Percentiles rank a stretch among this genome's conserved stretches.
phyloP scores from a whole-genome alignment of 2,888 invertebrate species.

The Yponomeuta evonymella region DNA sequence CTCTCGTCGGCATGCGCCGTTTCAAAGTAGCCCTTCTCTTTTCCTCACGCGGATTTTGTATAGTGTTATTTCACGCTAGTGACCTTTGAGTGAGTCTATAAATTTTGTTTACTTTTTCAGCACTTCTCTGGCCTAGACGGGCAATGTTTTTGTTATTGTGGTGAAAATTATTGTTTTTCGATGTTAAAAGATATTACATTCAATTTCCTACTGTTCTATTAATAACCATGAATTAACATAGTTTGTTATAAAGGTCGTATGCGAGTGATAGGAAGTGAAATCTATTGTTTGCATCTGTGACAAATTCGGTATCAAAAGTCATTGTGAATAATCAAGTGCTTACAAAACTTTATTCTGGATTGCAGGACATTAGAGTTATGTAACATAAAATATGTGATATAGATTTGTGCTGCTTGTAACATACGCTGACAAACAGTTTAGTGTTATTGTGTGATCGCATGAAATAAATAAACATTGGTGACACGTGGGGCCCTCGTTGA shows the following conservation, averaged over 20 bases:
- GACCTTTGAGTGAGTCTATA: conserved; percentile 11
- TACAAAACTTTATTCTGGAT: conserved; percentile 44
- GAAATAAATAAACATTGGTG: conserved; percentile 52
- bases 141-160: conserved; percentile 73
- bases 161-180: conserved; percentile 21
- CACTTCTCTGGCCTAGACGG: conserved; percentile 25
- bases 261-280: conserved; percentile 16
- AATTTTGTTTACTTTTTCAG: conserved; percentile 7
- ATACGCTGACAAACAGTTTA: conserved; percentile 25
- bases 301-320: conserved; percentile 61
- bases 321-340: conserved; percentile 64
- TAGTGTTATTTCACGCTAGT: conserved; percentile 14
- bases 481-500: conserved; percentile 66
- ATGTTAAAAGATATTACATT: conserved; percentile 22
- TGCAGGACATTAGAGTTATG: conserved; percentile 58
- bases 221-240: conserved; percentile 18
- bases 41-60: background rate
- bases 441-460: conserved; percentile 22
- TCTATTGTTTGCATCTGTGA: conserved; percentile 29
- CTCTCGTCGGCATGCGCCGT: background rate
- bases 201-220: conserved; percentile 16
- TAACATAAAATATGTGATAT: conserved; percentile 50
- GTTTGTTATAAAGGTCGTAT: conserved; percentile 3
- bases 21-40: background rate
- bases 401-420: conserved; percentile 31